Conservation (phyloP, 2,797 vertebrate genomes). For the Holocentrus rufus region DNA sequence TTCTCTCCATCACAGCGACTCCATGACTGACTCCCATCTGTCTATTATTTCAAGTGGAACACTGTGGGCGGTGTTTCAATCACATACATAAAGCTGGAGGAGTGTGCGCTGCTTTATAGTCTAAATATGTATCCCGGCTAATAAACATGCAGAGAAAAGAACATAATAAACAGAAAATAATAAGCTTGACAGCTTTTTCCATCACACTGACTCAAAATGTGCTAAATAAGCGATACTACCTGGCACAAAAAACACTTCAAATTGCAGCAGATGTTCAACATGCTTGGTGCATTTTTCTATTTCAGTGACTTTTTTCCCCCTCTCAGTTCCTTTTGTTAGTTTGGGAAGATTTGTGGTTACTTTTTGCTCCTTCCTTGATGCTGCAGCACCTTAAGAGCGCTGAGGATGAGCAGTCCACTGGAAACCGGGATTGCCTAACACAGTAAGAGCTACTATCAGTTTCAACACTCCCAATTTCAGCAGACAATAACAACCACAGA, state of each 20-base stretch:
- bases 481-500: constrained; percentile 61
- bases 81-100: constrained; percentile 70
- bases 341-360: constrained; percentile 3
- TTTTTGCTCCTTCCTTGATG: constrained; percentile 46
- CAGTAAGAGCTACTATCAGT: constrained; percentile 59
- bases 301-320: constrained; percentile 12
- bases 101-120: constrained; percentile 58
- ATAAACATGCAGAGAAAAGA: constrained; percentile 39
- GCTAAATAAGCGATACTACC: neutral
- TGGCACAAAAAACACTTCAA: neutral
- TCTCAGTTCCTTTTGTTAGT: neutral
- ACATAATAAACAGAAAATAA: constrained; percentile 7
- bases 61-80: constrained; percentile 78
- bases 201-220: constrained; percentile 9
- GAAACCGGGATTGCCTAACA: constrained; percentile 46
- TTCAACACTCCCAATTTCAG: constrained; percentile 56
- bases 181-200: constrained; percentile 21
- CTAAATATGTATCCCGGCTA: constrained; percentile 59
- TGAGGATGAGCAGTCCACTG: constrained; percentile 44
- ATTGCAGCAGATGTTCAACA: constrained; percentile 1
- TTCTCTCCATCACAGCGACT: constrained; percentile 73
- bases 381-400: constrained; percentile 24
- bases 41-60: constrained; percentile 79
- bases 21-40: constrained; percentile 78
- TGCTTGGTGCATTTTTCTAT: neutral